These are phyloP conservation scores for Aphelenchoides avenae DNA, from an alignment of 1,140 invertebrate species.

Conservation along the genomic window DNA sequence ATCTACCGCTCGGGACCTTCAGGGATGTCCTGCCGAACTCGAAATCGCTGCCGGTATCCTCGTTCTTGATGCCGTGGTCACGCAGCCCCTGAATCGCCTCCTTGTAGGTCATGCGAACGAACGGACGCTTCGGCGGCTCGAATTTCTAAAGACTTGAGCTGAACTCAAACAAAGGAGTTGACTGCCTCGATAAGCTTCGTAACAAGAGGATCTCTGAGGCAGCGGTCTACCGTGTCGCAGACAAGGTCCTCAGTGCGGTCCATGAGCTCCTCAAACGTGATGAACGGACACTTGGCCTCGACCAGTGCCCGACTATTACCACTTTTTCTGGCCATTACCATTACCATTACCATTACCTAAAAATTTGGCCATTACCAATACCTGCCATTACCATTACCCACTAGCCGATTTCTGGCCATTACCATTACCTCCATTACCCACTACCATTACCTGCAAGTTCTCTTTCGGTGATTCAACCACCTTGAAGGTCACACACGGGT, in stretches of 20 bases:
- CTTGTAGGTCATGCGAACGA: slow-evolving; percentile 85
- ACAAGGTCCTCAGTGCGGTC: slow-evolving; percentile 85
- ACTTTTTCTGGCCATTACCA: too few relatives aligned
- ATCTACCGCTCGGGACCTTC: slow-evolving; percentile 98
- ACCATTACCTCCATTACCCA: too few relatives aligned
- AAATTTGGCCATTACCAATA: too few relatives aligned
- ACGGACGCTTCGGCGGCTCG: slow-evolving; percentile 75
- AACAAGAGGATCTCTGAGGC: slow-evolving; percentile 81
- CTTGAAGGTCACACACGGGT: too few relatives aligned
- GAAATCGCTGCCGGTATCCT: slow-evolving; percentile 84
- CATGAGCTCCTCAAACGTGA: slow-evolving; percentile 84
- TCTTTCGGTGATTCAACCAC: too few relatives aligned
- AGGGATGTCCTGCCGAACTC: slow-evolving; percentile 98
- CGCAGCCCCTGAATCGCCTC: slow-evolving; percentile 90
- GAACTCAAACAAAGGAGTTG: too few relatives aligned
- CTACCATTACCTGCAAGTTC: too few relatives aligned
- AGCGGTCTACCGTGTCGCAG: slow-evolving; percentile 87
- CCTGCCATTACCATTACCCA: too few relatives aligned
- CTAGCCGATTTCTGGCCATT: too few relatives aligned
- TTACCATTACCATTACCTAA: too few relatives aligned
- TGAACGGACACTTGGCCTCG: slow-evolving; percentile 93
- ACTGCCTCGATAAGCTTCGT: too few relatives aligned
- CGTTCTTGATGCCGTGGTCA: slow-evolving; percentile 88
- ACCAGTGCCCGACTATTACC: too few relatives aligned
- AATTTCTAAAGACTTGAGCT: slow-evolving; percentile 24